Conservation (phyloP, 1,140 invertebrate species). For the Pseudomyrmex cubaensis region DNA sequence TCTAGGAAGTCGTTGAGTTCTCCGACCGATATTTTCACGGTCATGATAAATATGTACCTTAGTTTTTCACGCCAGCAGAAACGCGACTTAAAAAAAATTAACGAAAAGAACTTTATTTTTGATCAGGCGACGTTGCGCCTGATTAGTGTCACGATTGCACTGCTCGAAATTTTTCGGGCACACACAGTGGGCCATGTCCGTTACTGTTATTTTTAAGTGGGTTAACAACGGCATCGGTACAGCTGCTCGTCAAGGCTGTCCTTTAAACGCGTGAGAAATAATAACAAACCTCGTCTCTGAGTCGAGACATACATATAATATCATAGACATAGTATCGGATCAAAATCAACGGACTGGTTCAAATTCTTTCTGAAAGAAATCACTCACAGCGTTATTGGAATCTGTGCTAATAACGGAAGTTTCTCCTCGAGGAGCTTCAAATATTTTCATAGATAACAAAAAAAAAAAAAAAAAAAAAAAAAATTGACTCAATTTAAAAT, state of each 20-base stretch:
- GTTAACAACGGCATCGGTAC: conserved; percentile 23
- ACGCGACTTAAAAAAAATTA: no score
- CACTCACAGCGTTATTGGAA: conserved; percentile 24
- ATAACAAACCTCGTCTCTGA: conserved; percentile 9
- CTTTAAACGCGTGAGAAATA: conserved; percentile 41
- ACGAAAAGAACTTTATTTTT: background rate
- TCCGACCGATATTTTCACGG: background rate
- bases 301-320: background rate
- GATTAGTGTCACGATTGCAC: conserved; percentile 2
- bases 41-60: background rate
- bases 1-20: background rate
- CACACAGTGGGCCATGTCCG: background rate
- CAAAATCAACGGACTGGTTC: conserved; percentile 24
- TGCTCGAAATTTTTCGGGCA: conserved; percentile 54
- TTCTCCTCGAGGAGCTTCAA: conserved; percentile 10
- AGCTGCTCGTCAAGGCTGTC: background rate
- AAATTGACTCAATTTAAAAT: background rate
- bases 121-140: background rate
- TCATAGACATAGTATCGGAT: background rate
- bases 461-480: background rate
- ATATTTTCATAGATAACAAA: background rate
- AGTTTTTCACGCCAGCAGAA: background rate
- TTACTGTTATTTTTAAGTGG: conserved; percentile 65
- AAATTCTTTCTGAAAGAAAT: conserved; percentile 4
- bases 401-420: conserved; percentile 28